Conservation (phyloP, 2,113 vertebrate genomes). For the Phodopus roborovskii region DNA sequence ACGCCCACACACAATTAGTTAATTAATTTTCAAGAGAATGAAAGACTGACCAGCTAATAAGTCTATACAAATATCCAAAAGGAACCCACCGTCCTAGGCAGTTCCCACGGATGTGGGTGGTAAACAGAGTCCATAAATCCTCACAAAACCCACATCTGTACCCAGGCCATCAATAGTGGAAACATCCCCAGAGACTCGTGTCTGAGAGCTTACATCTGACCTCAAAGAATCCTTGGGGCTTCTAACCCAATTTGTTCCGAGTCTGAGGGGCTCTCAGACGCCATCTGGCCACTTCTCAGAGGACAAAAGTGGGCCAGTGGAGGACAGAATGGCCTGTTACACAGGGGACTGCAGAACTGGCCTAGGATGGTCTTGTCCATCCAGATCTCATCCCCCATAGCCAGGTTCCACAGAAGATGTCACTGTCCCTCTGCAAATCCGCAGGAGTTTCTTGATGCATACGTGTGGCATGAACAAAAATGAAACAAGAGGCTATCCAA, state of each 20-base stretch:
- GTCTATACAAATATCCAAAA: too few species aligned
- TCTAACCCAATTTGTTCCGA: not conserved
- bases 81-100: not conserved
- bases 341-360: not conserved
- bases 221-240: not conserved
- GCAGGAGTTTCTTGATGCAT: not conserved
- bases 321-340: not conserved
- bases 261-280: not conserved
- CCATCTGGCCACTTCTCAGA: not conserved
- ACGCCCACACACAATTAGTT: not conserved
- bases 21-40: not conserved
- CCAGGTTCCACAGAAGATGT: rapidly evolving
- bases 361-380: too few species aligned
- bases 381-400: not conserved
- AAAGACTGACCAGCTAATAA: not conserved
- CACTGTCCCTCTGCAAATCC: rapidly evolving
- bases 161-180: too few species aligned
- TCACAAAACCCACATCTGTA: not conserved
- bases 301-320: not conserved
- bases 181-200: not conserved
- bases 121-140: not conserved
- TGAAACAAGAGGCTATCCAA: not conserved
- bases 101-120: rapidly evolving
- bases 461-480: not conserved
- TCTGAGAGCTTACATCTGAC: not conserved